phyloP scores from a whole-genome alignment of 2,888 invertebrate genomes.

The Eilema griseolum region DNA sequence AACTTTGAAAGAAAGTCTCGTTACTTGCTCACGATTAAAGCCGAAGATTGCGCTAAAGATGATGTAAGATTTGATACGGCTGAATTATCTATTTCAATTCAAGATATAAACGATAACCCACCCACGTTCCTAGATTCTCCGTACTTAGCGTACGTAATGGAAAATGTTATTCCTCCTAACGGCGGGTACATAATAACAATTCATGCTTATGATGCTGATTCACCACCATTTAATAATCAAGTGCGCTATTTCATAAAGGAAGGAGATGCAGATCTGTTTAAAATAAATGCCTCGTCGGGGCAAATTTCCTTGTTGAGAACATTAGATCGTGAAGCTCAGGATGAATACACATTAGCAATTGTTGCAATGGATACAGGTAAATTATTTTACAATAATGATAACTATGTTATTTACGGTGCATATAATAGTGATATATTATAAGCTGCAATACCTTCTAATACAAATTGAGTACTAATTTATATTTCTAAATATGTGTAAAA shows the following conservation, averaged over 20 bases:
- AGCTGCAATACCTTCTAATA: background rate
- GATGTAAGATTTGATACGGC: slow-evolving; percentile 91
- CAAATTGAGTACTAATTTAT: too few relatives aligned
- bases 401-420: background rate
- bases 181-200: slow-evolving; percentile 94
- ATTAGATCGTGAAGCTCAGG: slow-evolving; percentile 94
- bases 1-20: slow-evolving; percentile 96
- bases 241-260: slow-evolving; percentile 97
- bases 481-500: too few relatives aligned
- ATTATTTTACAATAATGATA: slow-evolving; percentile 48
- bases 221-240: slow-evolving; percentile 95
- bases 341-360: slow-evolving; percentile 94
- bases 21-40: slow-evolving; percentile 94
- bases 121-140: slow-evolving; percentile 98
- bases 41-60: slow-evolving; percentile 95
- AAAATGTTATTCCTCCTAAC: slow-evolving; percentile 94
- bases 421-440: background rate
- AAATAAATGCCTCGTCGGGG: slow-evolving; percentile 96
- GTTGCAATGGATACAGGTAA: slow-evolving; percentile 98
- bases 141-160: slow-evolving; percentile 97
- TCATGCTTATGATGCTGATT: slow-evolving; percentile 96
- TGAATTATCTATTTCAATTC: slow-evolving; percentile 93
- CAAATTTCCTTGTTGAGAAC: slow-evolving; percentile 94
- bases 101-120: slow-evolving; percentile 97
- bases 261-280: slow-evolving; percentile 96